A percentile compares a stretch with the other conserved stretches of the same genome.
These are phyloP conservation scores for Gerosis bhagava DNA, from an alignment of 2,888 invertebrate genomes.

Conservation along the genomic window DNA sequence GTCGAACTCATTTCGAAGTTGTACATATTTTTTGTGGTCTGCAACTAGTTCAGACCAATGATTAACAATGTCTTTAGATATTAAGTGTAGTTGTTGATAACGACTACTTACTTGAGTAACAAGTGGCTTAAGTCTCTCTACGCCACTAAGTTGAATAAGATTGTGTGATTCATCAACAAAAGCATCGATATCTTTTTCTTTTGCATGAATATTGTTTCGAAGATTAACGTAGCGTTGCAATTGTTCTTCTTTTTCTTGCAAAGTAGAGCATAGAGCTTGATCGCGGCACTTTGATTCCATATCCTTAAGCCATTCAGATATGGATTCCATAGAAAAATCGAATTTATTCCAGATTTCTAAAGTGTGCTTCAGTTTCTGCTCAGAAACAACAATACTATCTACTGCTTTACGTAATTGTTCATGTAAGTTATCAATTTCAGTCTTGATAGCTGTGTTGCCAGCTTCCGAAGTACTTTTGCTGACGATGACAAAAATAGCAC, in stretches of 20 bases:
- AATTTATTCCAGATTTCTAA: conserved; percentile 94
- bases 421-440: conserved; percentile 88
- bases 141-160: conserved; percentile 91
- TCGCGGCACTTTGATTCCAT: conserved; percentile 94
- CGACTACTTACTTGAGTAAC: conserved; percentile 95
- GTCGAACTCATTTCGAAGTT: conserved; percentile 88
- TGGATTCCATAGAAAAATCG: conserved; percentile 89
- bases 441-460: conserved; percentile 88
- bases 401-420: conserved; percentile 86
- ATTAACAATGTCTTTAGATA: conserved; percentile 93
- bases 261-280: conserved; percentile 90
- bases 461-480: conserved; percentile 91
- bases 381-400: conserved; percentile 85
- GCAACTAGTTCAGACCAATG: conserved; percentile 92
- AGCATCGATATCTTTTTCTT: conserved; percentile 93
- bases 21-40: conserved; percentile 91
- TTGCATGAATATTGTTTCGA: conserved; percentile 88
- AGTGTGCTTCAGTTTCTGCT: conserved; percentile 88
- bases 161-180: conserved; percentile 96
- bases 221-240: conserved; percentile 87
- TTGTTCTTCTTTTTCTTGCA: conserved; percentile 91
- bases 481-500: conserved; percentile 84
- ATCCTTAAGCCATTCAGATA: conserved; percentile 93
- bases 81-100: conserved; percentile 89
- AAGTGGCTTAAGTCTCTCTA: conserved; percentile 92